Evolutionary conservation across 2,113 vertebrate species (phyloP), one percentile per base, ranked within the genome.

Genomic region (Peromyscus maniculatus): DNA sequence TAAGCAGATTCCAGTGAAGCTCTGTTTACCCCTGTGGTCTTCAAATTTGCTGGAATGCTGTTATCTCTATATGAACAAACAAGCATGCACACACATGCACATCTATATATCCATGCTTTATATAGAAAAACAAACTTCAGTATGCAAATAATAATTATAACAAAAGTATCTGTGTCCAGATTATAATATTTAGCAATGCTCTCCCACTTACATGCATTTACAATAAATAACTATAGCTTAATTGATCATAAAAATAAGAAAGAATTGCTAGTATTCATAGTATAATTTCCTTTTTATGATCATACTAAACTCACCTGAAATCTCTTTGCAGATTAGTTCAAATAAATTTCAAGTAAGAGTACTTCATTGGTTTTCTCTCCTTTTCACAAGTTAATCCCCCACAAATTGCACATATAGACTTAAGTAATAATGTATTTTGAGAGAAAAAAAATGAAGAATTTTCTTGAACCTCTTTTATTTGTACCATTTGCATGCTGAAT

Each of bases 1-100:
- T 77, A 97, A 91, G 52, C 9, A 87, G 78, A 96, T 87, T 89
- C 59, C 46, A 86, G 5, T n/a, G 89, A 96, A 69, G 74, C 26
- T 49, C 89, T 80, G 46, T 74, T 69, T 33, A 36, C 36, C 9
- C 24, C 55, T 52, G n/a, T 6, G 26, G 0, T 86, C 39, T 67
- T 94, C 39, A 1, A 80, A 22, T 80, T 80, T 39, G 52, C 22
- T 87, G 28, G 2, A 88, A 64, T 7, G 6, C 1, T 82, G 21
- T 4, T 28, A 72, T 9, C 28, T 67, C 36, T 49, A 72, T 0
- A 22, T 24, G 49, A 3, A 5, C 7, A 88, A 24, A 79, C 31
- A 66, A 1, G 24, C 2, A 28, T 24, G 69, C 15, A 86, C 16
- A 33, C 49, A 10, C 17, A 28, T 31, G 6, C n/a, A 33, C 28